These are phyloP conservation scores for Cynocephalus volans DNA, from an alignment of 2,113 vertebrate species.

Conservation along the genomic window DNA sequence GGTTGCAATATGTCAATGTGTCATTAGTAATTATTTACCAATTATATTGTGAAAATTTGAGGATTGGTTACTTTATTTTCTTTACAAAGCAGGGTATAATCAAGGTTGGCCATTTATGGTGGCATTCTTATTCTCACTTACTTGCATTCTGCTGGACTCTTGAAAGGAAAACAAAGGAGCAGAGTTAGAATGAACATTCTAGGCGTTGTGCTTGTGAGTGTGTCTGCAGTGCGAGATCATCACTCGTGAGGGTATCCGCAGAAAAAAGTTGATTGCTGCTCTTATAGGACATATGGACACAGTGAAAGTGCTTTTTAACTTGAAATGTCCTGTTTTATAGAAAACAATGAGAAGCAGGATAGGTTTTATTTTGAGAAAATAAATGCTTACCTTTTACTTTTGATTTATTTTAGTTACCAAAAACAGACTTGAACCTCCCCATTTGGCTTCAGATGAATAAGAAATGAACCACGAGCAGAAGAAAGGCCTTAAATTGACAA, in stretches of 20 bases:
- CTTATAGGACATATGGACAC: background rate
- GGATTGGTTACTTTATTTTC: background rate
- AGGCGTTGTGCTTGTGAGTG: background rate
- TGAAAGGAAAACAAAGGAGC: background rate
- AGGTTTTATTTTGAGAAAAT: background rate
- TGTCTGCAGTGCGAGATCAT: background rate
- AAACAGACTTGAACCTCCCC: background rate
- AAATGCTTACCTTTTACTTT: slow-evolving; percentile 39
- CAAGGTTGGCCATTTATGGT: background rate
- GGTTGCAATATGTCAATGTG: background rate
- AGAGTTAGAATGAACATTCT: background rate
- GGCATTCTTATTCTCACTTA: background rate
- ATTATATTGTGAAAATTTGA: background rate
- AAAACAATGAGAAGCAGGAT: slow-evolving; percentile 29
- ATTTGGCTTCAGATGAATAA: slow-evolving; percentile 5
- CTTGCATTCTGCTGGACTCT: background rate
- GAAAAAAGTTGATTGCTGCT: background rate
- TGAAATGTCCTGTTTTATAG: background rate
- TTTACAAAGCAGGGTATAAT: background rate
- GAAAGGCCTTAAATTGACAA: background rate
- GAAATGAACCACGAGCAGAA: slow-evolving; percentile 6
- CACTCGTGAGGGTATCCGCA: background rate
- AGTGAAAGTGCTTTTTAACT: background rate
- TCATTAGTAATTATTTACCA: background rate
- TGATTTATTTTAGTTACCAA: slow-evolving; percentile 39